Evolutionary conservation across 2,797 vertebrate genomes (phyloP).

Genomic region (Spinus olivaceus): DNA sequence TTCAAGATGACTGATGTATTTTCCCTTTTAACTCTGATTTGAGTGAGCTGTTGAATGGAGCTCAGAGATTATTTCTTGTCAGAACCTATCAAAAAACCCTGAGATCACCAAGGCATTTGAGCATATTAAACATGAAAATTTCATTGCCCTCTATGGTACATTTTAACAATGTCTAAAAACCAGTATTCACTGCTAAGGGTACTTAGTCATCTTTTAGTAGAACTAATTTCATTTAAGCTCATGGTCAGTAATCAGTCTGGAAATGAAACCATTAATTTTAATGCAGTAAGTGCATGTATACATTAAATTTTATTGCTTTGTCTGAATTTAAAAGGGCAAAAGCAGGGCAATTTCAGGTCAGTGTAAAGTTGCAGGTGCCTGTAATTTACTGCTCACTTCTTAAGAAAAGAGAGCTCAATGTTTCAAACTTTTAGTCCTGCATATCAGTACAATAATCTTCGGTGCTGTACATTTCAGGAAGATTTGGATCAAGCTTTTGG

Average conservation of each 20-base stretch:
- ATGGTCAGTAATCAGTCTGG: conserved; percentile 22
- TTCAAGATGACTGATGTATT: background rate
- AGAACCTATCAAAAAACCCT: background rate
- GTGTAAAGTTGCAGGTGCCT: background rate
- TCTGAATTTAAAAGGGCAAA: conserved; percentile 1
- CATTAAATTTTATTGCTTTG: conserved; percentile 53
- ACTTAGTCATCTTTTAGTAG: background rate
- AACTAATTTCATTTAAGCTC: conserved; percentile 20
- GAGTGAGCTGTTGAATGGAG: conserved; percentile 15
- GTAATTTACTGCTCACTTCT: background rate
- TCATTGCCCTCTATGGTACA: background rate
- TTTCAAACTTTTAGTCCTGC: background rate
- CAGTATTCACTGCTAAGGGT: background rate
- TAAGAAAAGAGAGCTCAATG: background rate
- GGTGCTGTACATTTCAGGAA: background rate
- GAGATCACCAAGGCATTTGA: background rate
- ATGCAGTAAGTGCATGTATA: background rate
- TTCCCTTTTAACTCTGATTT: conserved; percentile 6
- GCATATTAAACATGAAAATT: background rate
- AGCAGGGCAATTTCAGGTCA: background rate
- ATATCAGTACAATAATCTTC: background rate
- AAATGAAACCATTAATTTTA: conserved; percentile 51
- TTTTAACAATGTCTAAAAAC: background rate
- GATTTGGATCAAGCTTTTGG: background rate
- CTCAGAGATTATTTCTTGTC: conserved; percentile 33